These are phyloP conservation scores for Dryadula phaetusa DNA, from an alignment of 2,888 invertebrate genomes.

Conservation along the genomic window DNA sequence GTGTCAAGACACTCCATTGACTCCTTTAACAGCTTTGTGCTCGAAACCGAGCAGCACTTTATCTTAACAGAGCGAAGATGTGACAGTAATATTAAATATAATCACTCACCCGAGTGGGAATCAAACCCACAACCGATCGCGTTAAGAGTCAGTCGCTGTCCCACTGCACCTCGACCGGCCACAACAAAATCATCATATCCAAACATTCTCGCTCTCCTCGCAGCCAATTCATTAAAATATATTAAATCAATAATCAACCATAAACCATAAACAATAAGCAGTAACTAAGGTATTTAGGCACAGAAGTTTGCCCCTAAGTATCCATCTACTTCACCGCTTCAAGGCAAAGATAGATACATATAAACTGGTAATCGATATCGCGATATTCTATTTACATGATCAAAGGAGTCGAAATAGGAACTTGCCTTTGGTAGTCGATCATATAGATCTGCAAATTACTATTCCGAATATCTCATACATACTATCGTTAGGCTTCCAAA, in stretches of 20 bases:
- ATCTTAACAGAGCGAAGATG: too few relatives aligned
- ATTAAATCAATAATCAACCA: not conserved
- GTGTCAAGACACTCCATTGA: too few relatives aligned
- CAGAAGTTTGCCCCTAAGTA: slow-evolving; percentile 27
- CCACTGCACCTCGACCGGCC: too few relatives aligned
- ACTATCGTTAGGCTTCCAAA: slow-evolving; percentile 1
- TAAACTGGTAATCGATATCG: slow-evolving; percentile 22
- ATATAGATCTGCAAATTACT: slow-evolving; percentile 24
- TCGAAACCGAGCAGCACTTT: too few relatives aligned
- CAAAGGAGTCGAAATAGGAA: slow-evolving; percentile 23
- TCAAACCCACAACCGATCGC: too few relatives aligned
- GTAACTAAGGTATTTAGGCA: slow-evolving; percentile 20
- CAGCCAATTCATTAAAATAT: not conserved
- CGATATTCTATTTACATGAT: slow-evolving; percentile 28
- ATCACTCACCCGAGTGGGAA: too few relatives aligned
- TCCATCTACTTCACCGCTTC: slow-evolving; percentile 1
- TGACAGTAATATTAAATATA: too few relatives aligned
- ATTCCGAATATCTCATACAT: slow-evolving; percentile 20
- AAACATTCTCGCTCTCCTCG: too few relatives aligned
- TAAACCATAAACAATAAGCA: not conserved
- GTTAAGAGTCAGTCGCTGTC: too few relatives aligned
- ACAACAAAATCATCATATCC: too few relatives aligned
- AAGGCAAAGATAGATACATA: slow-evolving; percentile 21
- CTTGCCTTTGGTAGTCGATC: slow-evolving; percentile 22
- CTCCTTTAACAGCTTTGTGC: too few relatives aligned